Evolutionary conservation across 2,113 vertebrate species (phyloP).

Genomic region (Vicugna pacos): DNA sequence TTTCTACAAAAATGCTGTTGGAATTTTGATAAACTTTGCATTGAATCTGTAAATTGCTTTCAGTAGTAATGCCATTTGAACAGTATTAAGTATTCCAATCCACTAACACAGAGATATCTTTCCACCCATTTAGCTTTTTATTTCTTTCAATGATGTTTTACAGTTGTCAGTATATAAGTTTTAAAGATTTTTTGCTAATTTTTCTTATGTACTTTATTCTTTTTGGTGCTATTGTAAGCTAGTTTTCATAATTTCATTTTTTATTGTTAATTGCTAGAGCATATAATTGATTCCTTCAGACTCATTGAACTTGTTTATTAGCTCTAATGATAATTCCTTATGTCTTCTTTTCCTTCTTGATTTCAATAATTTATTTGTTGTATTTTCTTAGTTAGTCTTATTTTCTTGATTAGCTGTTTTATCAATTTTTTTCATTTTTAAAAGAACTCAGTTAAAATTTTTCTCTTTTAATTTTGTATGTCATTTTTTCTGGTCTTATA

Average conservation of each 20-base stretch:
- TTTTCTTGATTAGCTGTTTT: neutral
- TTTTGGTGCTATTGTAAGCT: neutral
- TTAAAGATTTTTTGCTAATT: neutral
- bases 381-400: neutral
- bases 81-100: neutral
- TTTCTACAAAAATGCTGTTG: neutral
- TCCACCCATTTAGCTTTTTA: neutral
- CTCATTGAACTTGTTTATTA: neutral
- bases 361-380: neutral
- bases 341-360: neutral
- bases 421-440: neutral
- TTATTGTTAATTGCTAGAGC: neutral
- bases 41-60: neutral
- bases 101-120: neutral
- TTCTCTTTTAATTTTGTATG: neutral
- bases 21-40: neutral
- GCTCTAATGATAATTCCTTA: neutral
- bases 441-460: neutral
- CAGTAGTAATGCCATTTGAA: neutral
- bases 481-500: neutral
- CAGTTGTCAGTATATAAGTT: neutral
- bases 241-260: neutral
- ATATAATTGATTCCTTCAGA: neutral
- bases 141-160: neutral
- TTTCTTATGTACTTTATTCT: neutral